A percentile compares a stretch with the other conserved stretches of the same genome.
Evolutionary conservation across 2,888 invertebrate genomes (phyloP).

Genomic region (Ctena decussata): DNA sequence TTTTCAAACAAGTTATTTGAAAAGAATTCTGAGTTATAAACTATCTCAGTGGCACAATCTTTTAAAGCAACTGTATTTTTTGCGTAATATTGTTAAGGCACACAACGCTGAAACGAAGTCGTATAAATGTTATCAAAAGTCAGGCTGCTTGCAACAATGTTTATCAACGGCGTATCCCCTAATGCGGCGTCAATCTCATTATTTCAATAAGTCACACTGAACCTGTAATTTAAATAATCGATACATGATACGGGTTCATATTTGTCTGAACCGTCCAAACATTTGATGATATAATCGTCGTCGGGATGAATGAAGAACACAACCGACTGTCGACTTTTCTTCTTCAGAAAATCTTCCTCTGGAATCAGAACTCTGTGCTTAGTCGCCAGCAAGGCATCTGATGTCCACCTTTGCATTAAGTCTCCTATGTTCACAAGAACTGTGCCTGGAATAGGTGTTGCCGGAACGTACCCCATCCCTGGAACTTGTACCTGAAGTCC

Average conservation of each 20-base stretch:
- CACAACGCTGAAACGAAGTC: no score
- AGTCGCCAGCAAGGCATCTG: slow-evolving; percentile 91
- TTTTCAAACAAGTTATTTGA: no score
- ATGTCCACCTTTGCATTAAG: slow-evolving; percentile 92
- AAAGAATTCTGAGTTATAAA: no score
- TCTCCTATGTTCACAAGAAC: slow-evolving; percentile 93
- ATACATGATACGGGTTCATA: slow-evolving; percentile 73
- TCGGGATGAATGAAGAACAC: slow-evolving; percentile 76
- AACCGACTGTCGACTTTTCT: slow-evolving; percentile 64
- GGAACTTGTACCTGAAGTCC: slow-evolving; percentile 66
- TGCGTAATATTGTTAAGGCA: no score
- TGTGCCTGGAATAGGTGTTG: slow-evolving; percentile 92
- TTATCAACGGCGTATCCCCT: no score
- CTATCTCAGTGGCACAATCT: no score
- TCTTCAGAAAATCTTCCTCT: slow-evolving; percentile 45
- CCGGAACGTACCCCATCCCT: slow-evolving; percentile 91
- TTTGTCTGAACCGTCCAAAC: slow-evolving; percentile 75
- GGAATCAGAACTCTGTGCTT: slow-evolving; percentile 73
- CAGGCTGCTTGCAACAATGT: no score
- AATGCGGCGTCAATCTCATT: no score
- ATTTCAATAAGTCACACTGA: slow-evolving; percentile 34
- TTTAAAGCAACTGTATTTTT: no score
- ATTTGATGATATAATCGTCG: slow-evolving; percentile 63
- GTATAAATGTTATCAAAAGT: no score
- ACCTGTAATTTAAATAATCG: slow-evolving; percentile 61